phyloP scores from a whole-genome alignment of 2,888 invertebrate species.

The Diachrysia chrysitis region DNA sequence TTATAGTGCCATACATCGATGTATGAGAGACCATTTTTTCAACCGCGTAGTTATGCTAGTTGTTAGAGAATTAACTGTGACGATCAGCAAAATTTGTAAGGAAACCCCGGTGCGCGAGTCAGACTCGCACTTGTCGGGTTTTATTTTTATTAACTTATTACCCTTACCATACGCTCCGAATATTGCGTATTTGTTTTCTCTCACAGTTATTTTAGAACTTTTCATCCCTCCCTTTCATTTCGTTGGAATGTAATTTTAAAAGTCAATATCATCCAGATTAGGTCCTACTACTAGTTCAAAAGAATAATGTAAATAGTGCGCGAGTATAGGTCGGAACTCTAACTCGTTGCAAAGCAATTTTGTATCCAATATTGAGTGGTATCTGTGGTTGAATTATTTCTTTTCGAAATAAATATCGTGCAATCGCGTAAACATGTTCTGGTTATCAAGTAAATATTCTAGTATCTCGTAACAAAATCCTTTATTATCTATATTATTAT shows the following conservation, averaged over 20 bases:
- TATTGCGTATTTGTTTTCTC: not conserved
- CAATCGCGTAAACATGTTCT: not conserved
- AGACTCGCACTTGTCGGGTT: no score
- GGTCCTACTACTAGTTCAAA: slow-evolving; percentile 1
- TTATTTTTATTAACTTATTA: not conserved
- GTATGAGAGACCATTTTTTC: no score
- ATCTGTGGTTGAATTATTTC: not conserved
- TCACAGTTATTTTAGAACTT: not conserved
- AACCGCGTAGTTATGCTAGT: no score
- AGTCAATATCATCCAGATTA: not conserved
- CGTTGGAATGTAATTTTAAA: not conserved
- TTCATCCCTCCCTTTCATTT: not conserved
- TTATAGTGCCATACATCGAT: no score
- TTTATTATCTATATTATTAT: not conserved
- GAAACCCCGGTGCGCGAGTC: no score
- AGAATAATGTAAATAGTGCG: slow-evolving; percentile 27
- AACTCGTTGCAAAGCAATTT: slow-evolving; percentile 13
- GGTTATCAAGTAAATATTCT: not conserved
- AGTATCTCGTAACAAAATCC: not conserved
- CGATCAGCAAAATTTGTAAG: no score
- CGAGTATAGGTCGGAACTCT: slow-evolving; percentile 27
- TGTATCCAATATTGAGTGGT: not conserved
- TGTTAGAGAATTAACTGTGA: no score
- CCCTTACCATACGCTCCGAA: not conserved
- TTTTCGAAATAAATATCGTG: not conserved